phyloP scores from a whole-genome alignment of 2,113 vertebrate species.

The Tinamus guttatus region DNA sequence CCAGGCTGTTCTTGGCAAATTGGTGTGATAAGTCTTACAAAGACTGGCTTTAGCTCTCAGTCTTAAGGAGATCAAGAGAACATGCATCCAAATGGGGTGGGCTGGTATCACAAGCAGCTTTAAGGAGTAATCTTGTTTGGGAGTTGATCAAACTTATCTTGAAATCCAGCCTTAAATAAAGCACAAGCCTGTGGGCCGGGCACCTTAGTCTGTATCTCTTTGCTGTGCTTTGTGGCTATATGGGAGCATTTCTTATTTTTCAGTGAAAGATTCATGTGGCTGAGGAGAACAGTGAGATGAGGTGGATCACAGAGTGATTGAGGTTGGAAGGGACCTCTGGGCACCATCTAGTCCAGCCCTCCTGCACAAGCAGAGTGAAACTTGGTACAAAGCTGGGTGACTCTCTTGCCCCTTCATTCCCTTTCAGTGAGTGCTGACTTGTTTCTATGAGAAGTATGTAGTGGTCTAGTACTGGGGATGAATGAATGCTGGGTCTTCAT shows the following conservation, averaged over 20 bases:
- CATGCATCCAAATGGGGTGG: not conserved
- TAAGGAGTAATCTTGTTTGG: constrained; percentile 28
- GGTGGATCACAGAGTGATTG: too few species aligned
- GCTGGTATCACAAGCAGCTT: constrained; percentile 10
- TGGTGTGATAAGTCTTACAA: not conserved
- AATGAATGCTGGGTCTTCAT: not conserved
- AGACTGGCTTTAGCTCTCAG: not conserved
- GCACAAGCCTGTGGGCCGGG: not conserved
- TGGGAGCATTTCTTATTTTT: not conserved
- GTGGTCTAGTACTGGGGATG: not conserved
- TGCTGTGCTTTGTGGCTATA: not conserved
- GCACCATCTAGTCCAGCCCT: too few species aligned
- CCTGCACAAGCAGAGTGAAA: too few species aligned
- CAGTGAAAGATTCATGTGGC: not conserved
- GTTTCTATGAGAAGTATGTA: not conserved
- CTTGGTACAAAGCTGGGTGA: not conserved
- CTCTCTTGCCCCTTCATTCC: not conserved
- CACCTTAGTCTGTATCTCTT: not conserved
- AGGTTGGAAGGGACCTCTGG: too few species aligned
- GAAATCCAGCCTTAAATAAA: not conserved
- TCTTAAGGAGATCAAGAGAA: not conserved
- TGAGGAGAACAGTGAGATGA: not conserved
- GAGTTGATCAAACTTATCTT: not conserved
- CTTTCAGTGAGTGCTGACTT: not conserved
- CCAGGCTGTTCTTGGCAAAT: not conserved